Conservation (phyloP, 2,888 invertebrate species). For the Chrysolina haemoptera region DNA sequence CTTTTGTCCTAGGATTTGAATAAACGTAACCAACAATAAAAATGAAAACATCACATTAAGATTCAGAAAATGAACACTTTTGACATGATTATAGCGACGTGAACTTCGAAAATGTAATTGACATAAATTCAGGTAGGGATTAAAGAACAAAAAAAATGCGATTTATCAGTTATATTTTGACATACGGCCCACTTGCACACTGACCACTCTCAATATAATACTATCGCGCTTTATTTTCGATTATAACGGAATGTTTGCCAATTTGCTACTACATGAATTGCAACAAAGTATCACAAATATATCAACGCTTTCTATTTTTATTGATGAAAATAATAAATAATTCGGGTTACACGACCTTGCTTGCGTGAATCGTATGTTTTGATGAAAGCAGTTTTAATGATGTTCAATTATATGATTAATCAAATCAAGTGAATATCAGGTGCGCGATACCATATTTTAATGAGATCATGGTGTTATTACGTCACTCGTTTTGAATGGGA, state of each 20-base stretch:
- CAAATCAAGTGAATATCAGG: neutral
- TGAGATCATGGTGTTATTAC: neutral
- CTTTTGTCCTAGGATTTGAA: neutral
- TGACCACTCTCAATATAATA: conserved; percentile 29
- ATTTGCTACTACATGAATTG: conserved; percentile 28
- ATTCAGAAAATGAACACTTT: neutral
- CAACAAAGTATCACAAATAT: conserved; percentile 29
- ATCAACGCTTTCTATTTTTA: conserved; percentile 24
- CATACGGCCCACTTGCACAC: conserved; percentile 19
- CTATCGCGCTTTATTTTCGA: conserved; percentile 25
- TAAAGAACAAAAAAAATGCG: conserved; percentile 15
- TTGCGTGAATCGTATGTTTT: conserved; percentile 5
- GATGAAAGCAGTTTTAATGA: conserved; percentile 3
- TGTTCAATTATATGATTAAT: neutral
- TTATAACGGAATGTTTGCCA: conserved; percentile 26
- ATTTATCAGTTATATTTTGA: conserved; percentile 26
- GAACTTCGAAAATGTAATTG: neutral
- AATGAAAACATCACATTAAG: neutral
- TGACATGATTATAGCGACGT: neutral
- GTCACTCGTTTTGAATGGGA: neutral
- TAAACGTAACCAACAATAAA: neutral
- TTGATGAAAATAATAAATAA: conserved; percentile 17
- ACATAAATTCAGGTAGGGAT: conserved; percentile 3
- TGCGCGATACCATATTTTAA: neutral
- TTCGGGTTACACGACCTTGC: conserved; percentile 9